Conservation (phyloP, 2,797 vertebrate genomes). For the Myotis vivesi region DNA sequence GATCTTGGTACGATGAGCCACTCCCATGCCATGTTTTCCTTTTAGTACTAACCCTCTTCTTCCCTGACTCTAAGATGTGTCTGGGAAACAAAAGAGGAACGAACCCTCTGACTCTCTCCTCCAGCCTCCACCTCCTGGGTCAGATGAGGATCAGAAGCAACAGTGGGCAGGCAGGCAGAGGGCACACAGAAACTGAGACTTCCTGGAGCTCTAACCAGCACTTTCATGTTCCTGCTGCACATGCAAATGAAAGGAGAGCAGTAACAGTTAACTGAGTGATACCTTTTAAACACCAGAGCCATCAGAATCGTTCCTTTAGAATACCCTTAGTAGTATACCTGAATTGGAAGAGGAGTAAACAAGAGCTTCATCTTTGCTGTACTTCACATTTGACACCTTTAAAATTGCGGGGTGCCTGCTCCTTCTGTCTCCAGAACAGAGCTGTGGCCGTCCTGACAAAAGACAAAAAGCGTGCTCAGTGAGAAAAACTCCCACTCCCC, state of each 20-base stretch:
- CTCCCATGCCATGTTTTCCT: background rate
- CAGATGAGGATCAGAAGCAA: background rate
- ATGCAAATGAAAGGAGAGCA: background rate
- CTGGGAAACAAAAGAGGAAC: background rate
- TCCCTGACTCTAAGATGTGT: background rate
- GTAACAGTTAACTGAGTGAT: background rate
- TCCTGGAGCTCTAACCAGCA: background rate
- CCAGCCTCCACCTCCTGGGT: background rate
- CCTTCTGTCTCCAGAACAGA: background rate
- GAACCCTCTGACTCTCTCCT: background rate
- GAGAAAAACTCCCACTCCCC: background rate
- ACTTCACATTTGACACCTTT: background rate
- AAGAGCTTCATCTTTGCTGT: background rate
- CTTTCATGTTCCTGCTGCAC: background rate
- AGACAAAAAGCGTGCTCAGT: background rate
- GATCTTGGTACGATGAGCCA: background rate
- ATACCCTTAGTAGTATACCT: background rate
- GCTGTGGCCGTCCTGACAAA: fast-evolving
- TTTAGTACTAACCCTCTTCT: background rate
- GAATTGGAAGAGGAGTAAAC: background rate
- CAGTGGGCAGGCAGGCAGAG: background rate
- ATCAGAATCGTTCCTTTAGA: background rate
- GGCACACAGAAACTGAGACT: background rate
- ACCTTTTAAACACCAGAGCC: background rate
- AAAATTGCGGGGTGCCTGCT: too few species aligned